These are phyloP conservation scores for Nibea albiflora DNA, from an alignment of 2,113 vertebrate genomes.

Conservation along the genomic window DNA sequence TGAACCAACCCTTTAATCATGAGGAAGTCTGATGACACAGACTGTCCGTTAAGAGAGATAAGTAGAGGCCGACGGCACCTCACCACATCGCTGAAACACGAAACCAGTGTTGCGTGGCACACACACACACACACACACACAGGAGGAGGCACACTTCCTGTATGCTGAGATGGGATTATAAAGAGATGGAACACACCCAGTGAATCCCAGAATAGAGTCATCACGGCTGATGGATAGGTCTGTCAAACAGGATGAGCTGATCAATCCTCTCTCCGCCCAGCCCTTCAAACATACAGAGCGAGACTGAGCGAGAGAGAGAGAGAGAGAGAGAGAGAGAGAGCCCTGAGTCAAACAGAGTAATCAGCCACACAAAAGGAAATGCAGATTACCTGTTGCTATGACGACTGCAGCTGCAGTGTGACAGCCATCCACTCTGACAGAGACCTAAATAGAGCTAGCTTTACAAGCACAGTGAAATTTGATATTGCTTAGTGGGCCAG, in stretches of 20 bases:
- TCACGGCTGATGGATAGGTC: conserved; percentile 57
- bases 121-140: too few relatives aligned
- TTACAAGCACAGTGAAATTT: conserved; percentile 54
- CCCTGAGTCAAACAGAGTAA: conserved; percentile 76
- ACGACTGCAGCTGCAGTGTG: conserved; percentile 88
- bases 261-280: conserved; percentile 54
- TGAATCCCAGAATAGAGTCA: conserved; percentile 57
- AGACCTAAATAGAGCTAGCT: conserved; percentile 54
- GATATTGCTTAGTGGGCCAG: conserved; percentile 58
- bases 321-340: conserved; percentile 2
- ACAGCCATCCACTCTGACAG: conserved; percentile 48
- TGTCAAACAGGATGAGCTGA: conserved; percentile 65
- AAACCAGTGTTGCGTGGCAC: conserved; percentile 13
- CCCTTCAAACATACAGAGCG: conserved; percentile 61
- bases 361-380: conserved; percentile 82
- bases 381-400: conserved; percentile 86
- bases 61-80: not conserved
- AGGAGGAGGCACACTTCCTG: conserved; percentile 34
- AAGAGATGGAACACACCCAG: conserved; percentile 36
- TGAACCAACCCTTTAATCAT: not conserved
- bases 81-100: conserved; percentile 38
- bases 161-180: conserved; percentile 51
- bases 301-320: not conserved
- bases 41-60: not conserved
- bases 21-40: not conserved